Evolutionary conservation across 2,113 vertebrate genomes (phyloP), one percentile per base, ranked within the genome.

Genomic region (Zosterops japonicus): DNA sequence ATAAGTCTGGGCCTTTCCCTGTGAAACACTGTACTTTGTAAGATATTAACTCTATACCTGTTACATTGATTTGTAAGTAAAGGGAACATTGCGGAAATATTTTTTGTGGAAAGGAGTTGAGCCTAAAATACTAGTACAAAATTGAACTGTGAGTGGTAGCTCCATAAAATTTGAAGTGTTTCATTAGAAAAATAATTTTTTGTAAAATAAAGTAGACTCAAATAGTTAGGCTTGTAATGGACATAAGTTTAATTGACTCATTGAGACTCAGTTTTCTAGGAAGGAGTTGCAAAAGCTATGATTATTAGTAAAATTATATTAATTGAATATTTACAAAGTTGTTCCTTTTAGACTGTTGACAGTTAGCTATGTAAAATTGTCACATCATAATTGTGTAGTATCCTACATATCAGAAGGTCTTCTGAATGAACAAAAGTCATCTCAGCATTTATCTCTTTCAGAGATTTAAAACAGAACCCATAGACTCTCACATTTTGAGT

Each of bases 41-140:
- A 59, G 68, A 29, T 92, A 90, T 35, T 90, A 86, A 39, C 24
- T 65, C 35, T 70, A 0, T 57, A 74, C 33, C 53, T 80, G n/a
- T 71, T 87, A n/a, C 60, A 55, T 35, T 87, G 90, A 83, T 94
- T 94, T 70, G 35, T 89, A 36, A 49, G n/a, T 71, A 71, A 81
- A 82, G n/a, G 39, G 64, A 93, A 50, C n/a, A 63, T 65, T 57
- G 33, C 59, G 88, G 46, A 88, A 88, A 74, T 42, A 78, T 70
- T n/a, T 81, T 86, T 70, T 67, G 23, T 77, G 46, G 44, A 64
- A 87, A 79, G 39, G 21, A 86, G 18, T 12, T 1, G 1, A 87
- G 89, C 21, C 21, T 77, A 74, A 89, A 94, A 63, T 68, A 60
- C 33, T 22, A 36, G 14, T 52, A 57, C 19, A 56, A 84, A 94